phyloP scores from a whole-genome alignment of 1,140 invertebrate species.

The Sycophaga agraensis region DNA sequence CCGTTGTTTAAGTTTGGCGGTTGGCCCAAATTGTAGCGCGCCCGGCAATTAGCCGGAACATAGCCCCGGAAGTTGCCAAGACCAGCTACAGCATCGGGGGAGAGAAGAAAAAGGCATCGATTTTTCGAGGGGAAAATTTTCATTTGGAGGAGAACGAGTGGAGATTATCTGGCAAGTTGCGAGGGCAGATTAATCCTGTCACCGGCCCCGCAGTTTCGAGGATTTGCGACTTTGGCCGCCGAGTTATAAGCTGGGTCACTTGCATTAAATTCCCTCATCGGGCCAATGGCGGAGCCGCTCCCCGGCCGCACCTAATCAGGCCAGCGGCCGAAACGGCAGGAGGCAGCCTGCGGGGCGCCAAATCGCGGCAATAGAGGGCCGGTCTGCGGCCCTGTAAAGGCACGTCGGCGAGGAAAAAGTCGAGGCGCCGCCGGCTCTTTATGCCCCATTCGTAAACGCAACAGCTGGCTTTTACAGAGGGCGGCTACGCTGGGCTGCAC shows the following conservation, averaged over 20 bases:
- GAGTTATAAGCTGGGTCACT: conserved; percentile 9
- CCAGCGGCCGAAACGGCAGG: too few species aligned
- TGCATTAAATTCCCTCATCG: conserved; percentile 16
- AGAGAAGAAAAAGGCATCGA: conserved; percentile 10
- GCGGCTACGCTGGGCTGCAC: too few species aligned
- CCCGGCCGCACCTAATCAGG: too few species aligned
- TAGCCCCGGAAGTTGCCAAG: too few species aligned
- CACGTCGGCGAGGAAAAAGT: too few species aligned
- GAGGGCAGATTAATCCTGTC: conserved; percentile 18
- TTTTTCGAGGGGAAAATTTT: conserved; percentile 1
- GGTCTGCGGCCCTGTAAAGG: too few species aligned
- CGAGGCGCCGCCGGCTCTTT: not conserved
- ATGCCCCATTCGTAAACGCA: conserved; percentile 7
- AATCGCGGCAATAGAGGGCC: not conserved
- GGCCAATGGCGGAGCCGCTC: too few species aligned
- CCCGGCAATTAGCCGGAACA: too few species aligned
- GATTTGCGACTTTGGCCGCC: conserved; percentile 17
- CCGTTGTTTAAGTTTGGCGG: too few species aligned
- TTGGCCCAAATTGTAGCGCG: too few species aligned
- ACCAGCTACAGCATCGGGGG: too few species aligned
- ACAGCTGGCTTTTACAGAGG: conserved; percentile 15
- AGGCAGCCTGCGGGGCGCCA: not conserved
- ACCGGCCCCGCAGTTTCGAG: conserved; percentile 2
- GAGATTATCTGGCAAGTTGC: conserved; percentile 15
- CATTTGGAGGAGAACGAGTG: conserved; percentile 6